phyloP scores from a whole-genome alignment of 1,140 invertebrate species.

The Drosophila auraria region DNA sequence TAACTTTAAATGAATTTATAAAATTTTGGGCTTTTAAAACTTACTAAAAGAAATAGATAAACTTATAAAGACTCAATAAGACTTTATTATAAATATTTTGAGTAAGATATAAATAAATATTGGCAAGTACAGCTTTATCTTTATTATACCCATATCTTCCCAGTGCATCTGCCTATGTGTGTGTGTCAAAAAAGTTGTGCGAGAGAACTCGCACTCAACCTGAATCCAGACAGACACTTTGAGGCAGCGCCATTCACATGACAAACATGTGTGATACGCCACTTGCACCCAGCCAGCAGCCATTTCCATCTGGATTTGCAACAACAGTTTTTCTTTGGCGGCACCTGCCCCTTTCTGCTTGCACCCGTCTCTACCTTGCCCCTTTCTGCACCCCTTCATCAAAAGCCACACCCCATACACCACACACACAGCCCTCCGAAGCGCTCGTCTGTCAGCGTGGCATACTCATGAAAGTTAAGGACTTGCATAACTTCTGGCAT shows the following conservation, averaged over 20 bases:
- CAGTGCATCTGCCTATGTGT: constrained; percentile 2
- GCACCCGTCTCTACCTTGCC: too few species aligned
- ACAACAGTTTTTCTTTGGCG: constrained; percentile 43
- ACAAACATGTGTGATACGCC: constrained; percentile 80
- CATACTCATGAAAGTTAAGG: constrained; percentile 79
- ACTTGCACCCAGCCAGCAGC: constrained; percentile 66
- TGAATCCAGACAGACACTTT: constrained; percentile 54
- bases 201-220: constrained; percentile 45
- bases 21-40: too few species aligned
- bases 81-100: too few species aligned
- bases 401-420: not conserved
- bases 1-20: too few species aligned
- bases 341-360: not conserved
- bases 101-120: too few species aligned
- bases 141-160: too few species aligned
- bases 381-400: constrained; percentile 3
- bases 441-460: constrained; percentile 44
- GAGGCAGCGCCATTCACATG: constrained; percentile 53
- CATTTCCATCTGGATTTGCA: constrained; percentile 56
- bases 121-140: too few species aligned
- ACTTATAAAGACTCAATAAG: too few species aligned
- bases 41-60: too few species aligned
- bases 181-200: constrained; percentile 19
- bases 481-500: constrained; percentile 82
- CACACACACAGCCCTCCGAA: constrained; percentile 1